Base-by-base conservation (phyloP, 2,888 invertebrate genomes). In the Meiosimyza platycephala region DNA sequence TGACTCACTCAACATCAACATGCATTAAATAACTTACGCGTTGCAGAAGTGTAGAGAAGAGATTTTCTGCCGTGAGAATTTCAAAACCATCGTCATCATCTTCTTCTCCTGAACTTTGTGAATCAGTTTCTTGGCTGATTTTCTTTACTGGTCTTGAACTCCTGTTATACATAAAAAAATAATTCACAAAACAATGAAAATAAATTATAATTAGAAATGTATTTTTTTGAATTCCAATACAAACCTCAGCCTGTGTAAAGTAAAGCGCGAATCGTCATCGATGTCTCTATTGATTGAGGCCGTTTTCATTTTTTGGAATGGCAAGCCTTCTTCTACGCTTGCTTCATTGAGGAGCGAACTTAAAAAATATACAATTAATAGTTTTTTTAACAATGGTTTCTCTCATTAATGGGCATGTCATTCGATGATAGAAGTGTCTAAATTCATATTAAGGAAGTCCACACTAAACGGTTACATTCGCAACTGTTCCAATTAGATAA, bases 21-120 rank as follows among this genome's bases (percentile, higher is more conserved):
- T n/a, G 28, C 9, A 18, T 52, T 52, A 40, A 40, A 16, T 52
- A 28, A 83, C 88, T 83, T 87, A 95, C 95, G 88, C 95, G 90
- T 79, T 95, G 94, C 77, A 96, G 87, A 68, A 96, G 89, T 15
- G 95, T 95, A 15, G 95, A 95, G 88, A 96, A 96, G 69, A 96
- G 89, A 85, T 95, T 95, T 88, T 96, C 96, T 0, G 96, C 95
- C 3, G 96, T 96, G 79, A 96, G 90, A 80, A 95, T 92, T 85
- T 96, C 96, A 89, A 96, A 96, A 78, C 95, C 95, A 83, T 96
- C 96, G 80, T 95, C 93, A 47, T 79, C 79, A 84, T 95, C 95
- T 77, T 94, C 94, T 87, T 96, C 93, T 75, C 96, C 93, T 63
- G 96, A 96, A 85, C 95, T 95, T 77, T 95, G 90, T 75, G 95